These are phyloP conservation scores for Hyppa rectilinea DNA, from an alignment of 2,888 invertebrate species.

Conservation along the genomic window DNA sequence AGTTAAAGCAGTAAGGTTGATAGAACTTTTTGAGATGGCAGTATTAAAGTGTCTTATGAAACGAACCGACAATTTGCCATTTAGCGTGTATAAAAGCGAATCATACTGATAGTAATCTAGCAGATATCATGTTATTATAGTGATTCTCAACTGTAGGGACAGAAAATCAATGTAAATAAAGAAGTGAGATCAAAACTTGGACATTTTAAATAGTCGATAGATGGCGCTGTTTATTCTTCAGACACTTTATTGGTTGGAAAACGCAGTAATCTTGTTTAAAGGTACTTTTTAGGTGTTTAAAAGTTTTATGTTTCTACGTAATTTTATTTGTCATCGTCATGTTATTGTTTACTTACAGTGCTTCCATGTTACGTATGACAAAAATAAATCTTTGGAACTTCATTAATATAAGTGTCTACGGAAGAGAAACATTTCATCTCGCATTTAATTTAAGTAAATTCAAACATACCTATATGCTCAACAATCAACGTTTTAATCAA, in stretches of 20 bases:
- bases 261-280: background rate
- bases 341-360: background rate
- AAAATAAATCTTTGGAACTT: background rate
- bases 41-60: slow-evolving; percentile 79
- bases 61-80: slow-evolving; percentile 86
- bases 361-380: background rate
- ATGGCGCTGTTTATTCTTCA: slow-evolving; percentile 34
- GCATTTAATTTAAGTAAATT: background rate
- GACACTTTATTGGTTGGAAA: background rate
- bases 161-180: slow-evolving; percentile 66
- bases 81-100: slow-evolving; percentile 85
- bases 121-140: slow-evolving; percentile 84
- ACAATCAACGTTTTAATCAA: slow-evolving; percentile 26
- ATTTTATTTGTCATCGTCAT: background rate
- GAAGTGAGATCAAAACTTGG: background rate
- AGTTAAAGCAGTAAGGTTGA: slow-evolving; percentile 65
- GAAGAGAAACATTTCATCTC: background rate
- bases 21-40: slow-evolving; percentile 43
- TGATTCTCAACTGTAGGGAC: slow-evolving; percentile 76
- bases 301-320: background rate
- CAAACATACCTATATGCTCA: background rate
- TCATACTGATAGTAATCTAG: slow-evolving; percentile 84
- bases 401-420: no score
- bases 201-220: slow-evolving; percentile 7
- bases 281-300: background rate